These are phyloP conservation scores for Andricus grossulariae DNA, from an alignment of 1,140 invertebrate species.

Conservation along the genomic window DNA sequence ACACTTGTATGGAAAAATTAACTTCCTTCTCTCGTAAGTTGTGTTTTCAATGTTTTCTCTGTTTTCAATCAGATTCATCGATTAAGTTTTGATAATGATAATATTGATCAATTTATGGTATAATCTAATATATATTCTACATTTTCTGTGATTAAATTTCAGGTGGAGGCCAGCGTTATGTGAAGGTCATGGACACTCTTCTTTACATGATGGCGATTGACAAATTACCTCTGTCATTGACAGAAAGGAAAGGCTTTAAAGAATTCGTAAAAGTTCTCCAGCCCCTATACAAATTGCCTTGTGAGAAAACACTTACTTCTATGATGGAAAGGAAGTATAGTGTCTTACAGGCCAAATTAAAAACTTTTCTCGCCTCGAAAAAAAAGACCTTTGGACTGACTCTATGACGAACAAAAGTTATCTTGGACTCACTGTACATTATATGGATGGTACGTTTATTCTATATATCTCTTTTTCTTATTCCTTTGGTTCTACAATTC, in stretches of 20 bases:
- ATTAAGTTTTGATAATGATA: not conserved
- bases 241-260: conserved; percentile 41
- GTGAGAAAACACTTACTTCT: not conserved
- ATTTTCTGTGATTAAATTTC: conserved; percentile 19
- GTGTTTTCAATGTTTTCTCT: no score
- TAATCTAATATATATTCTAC: no score
- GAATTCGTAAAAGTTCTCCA: conserved; percentile 28
- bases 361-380: no score
- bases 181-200: not conserved
- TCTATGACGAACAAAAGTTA: no score
- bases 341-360: not conserved
- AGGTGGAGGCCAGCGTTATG: conserved; percentile 21
- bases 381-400: no score
- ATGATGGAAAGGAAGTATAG: not conserved
- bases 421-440: no score
- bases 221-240: no score
- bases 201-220: conserved; percentile 40
- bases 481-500: no score
- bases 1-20: not conserved
- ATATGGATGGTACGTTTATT: not conserved
- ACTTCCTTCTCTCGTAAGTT: not conserved
- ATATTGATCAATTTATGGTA: not conserved
- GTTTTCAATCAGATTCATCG: not conserved
- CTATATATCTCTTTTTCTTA: no score
- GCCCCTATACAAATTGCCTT: conserved; percentile 31